Evolutionary conservation across 2,113 vertebrate genomes (phyloP).

Genomic region (Ibidorhyncha struthersii): DNA sequence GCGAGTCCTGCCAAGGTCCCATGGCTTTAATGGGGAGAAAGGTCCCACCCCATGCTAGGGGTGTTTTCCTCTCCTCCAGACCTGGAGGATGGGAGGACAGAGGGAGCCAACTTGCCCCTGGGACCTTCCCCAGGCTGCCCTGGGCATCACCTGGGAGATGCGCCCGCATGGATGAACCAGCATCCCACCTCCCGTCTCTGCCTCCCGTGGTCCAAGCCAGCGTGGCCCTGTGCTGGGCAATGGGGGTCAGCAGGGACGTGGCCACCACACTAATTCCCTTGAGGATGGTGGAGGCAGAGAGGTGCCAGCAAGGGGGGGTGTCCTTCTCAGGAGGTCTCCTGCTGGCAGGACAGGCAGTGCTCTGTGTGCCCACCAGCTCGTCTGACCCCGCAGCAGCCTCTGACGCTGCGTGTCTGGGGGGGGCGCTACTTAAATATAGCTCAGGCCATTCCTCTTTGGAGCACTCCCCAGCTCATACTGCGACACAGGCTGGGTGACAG

Average conservation of each 20-base stretch:
- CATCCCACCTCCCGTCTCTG: not conserved
- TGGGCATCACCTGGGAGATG: not conserved
- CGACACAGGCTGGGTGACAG: not conserved
- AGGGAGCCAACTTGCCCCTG: fast-evolving
- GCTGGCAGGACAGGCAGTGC: not conserved
- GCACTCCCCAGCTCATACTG: not conserved
- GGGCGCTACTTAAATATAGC: not conserved
- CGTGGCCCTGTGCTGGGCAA: not conserved
- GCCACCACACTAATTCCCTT: not conserved
- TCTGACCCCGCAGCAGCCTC: not conserved
- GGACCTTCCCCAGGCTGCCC: not conserved
- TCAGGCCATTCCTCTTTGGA: not conserved
- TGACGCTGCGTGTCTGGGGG: fast-evolving
- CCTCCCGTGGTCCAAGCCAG: not conserved
- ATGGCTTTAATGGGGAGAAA: not conserved
- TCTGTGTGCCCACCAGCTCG: not conserved
- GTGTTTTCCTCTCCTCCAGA: not conserved
- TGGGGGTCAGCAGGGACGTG: fast-evolving
- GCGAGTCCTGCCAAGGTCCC: not conserved
- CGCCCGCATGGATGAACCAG: fast-evolving
- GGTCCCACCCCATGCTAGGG: fast-evolving
- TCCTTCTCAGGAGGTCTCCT: not conserved
- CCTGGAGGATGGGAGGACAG: not conserved
- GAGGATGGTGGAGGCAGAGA: too few relatives aligned
- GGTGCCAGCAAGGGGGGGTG: not conserved